Conservation (phyloP, 2,797 vertebrate genomes). For the Eremophila alpestris region DNA sequence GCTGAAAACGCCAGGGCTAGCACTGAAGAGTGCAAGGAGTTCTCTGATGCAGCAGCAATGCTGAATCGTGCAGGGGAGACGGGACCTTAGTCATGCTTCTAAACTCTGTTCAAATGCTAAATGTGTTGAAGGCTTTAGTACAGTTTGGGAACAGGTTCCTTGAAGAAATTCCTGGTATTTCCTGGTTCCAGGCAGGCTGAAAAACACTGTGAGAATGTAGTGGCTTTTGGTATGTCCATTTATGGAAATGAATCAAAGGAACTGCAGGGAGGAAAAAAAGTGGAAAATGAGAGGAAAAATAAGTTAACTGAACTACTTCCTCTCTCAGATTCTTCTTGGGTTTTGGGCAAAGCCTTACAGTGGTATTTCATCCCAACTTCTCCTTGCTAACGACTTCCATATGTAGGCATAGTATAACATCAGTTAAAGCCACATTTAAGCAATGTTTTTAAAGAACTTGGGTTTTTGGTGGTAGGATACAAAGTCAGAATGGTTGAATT, state of each 20-base stretch:
- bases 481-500: constrained; percentile 11
- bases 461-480: not conserved
- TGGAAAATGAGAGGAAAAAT: constrained; percentile 70
- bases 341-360: constrained; percentile 52
- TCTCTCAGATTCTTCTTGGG: constrained; percentile 62
- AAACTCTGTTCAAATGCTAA: not conserved
- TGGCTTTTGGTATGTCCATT: constrained; percentile 70
- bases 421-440: constrained; percentile 51
- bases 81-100: constrained; percentile 41
- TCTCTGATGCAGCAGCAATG: not conserved
- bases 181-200: constrained; percentile 67
- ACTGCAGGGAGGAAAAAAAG: constrained; percentile 62
- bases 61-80: not conserved
- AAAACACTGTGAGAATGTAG: constrained; percentile 68
- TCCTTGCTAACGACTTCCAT: constrained; percentile 64
- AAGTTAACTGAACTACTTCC: constrained; percentile 70
- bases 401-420: constrained; percentile 41
- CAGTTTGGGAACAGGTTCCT: constrained; percentile 59
- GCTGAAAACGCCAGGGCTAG: not conserved
- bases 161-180: constrained; percentile 71
- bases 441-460: constrained; percentile 18
- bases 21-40: not conserved
- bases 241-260: constrained; percentile 71
- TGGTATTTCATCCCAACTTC: constrained; percentile 55
- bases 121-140: constrained; percentile 34